Evolutionary conservation across 2,888 invertebrate species (phyloP), one percentile per base, ranked within the genome.

Genomic region (Pseudococcus longispinus): DNA sequence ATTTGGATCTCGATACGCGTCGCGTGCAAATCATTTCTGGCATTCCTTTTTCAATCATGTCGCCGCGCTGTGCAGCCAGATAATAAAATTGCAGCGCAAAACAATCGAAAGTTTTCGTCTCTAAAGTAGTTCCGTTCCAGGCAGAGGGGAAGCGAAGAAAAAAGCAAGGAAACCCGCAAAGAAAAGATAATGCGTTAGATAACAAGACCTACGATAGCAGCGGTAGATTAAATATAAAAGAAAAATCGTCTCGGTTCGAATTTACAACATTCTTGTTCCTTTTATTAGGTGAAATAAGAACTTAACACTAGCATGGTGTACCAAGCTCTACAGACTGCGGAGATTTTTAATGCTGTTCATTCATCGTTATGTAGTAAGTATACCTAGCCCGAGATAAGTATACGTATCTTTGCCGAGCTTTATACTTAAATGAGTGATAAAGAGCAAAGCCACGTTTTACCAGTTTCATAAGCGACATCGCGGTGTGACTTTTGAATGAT

Each of bases 161-260:
- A n/a, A 32, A 32, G 32, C 6, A 32, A 29, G 74, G 74, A 77
- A 42, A 77, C 42, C 77, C n/a, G 77, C 77, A n/a, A 77, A 77
- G 77, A n/a, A 20, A 77, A 77, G 77, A 77, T 77, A 42, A 42
- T 77, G 77, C 42, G 37, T 42, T 42, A 20, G 42, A 77, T 77
- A 42, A 42, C 42, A 77, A 77, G 77, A 77, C 37, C 20, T 20
- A 42, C 77, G 42, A 42, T 20, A 20, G 20, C 2, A 20, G 20
- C 2, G 42, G n/a, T 77, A 42, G 77, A 77, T 77, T 77, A 77
- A 77, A 77, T 77, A 42, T 77, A 77, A 42, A 77, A 77, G 77
- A 77, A 77, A 77, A 77, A 77, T 77, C 42, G 77, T 77, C 77
- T 77, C 77, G 37, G 77, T 77, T 77, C 77, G 37, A 77, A 77